A percentile compares a stretch with the other conserved stretches of the same genome.
Evolutionary conservation across 2,888 invertebrate species (phyloP).

Genomic region (Blera fallax): DNA sequence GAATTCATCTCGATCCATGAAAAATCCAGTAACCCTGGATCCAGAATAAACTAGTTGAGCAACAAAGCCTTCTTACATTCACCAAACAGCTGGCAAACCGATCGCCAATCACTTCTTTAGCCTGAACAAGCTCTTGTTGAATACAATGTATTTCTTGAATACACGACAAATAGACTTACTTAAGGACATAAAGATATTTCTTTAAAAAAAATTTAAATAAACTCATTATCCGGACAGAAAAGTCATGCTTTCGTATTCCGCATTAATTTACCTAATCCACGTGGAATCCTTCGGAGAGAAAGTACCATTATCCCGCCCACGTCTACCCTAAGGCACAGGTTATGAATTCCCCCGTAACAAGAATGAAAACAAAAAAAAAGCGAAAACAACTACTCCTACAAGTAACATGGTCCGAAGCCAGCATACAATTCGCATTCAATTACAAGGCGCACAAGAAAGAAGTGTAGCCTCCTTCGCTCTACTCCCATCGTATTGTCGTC

Average conservation of each 20-base stretch:
- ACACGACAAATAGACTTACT: not conserved
- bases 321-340: slow-evolving; percentile 5
- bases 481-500: not conserved
- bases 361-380: slow-evolving; percentile 2
- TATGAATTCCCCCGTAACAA: slow-evolving; percentile 17
- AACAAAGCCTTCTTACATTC: not conserved
- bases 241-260: slow-evolving; percentile 14
- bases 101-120: not conserved
- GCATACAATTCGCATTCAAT: slow-evolving; percentile 36
- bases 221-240: not conserved
- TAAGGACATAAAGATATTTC: not conserved
- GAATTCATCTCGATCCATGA: not conserved
- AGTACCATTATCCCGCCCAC: not conserved
- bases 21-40: too few species aligned
- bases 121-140: not conserved
- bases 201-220: not conserved
- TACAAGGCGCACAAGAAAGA: slow-evolving; percentile 5
- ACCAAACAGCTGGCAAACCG: not conserved
- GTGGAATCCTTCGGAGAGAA: slow-evolving; percentile 13
- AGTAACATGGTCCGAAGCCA: not conserved
- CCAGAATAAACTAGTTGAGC: not conserved
- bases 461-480: not conserved
- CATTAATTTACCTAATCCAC: slow-evolving; percentile 47
- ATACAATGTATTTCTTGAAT: not conserved
- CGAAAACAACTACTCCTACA: slow-evolving; percentile 38